These are phyloP conservation scores for Embidobia sp. DNA, from an alignment of 2,888 invertebrate genomes.

Conservation along the genomic window DNA sequence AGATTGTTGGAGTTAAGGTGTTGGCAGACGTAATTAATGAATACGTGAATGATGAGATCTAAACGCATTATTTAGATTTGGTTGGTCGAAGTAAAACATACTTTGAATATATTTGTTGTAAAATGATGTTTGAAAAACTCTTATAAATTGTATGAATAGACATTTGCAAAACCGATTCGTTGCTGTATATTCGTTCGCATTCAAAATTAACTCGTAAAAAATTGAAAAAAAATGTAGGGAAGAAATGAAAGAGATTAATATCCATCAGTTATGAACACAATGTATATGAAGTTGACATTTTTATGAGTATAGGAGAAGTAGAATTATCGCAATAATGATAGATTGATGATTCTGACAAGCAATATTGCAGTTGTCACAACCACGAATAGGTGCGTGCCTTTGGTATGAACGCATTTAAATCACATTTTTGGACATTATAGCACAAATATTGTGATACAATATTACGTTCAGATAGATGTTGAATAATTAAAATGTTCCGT, in stretches of 20 bases:
- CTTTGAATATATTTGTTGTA: no score
- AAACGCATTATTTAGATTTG: no score
- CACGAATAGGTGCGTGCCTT: slow-evolving; percentile 6
- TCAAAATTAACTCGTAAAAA: no score
- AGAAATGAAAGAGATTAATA: neutral
- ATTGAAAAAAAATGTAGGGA: neutral
- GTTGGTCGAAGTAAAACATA: no score
- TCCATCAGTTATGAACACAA: slow-evolving; percentile 9
- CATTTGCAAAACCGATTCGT: no score
- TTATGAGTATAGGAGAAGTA: slow-evolving; percentile 18
- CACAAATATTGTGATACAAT: neutral
- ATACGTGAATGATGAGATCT: no score
- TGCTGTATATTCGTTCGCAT: no score
- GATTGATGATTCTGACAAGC: slow-evolving; percentile 31
- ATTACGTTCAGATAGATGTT: no score
- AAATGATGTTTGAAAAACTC: no score
- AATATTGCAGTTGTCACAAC: slow-evolving; percentile 15
- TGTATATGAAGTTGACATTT: slow-evolving; percentile 18
- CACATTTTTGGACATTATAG: neutral
- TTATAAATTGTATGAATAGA: no score
- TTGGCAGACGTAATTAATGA: no score
- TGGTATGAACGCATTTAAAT: neutral
- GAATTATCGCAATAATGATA: slow-evolving; percentile 16
- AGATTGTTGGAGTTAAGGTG: neutral
- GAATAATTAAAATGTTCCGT: no score